Conservation (phyloP, 2,113 vertebrate genomes). For the Daboia siamensis region DNA sequence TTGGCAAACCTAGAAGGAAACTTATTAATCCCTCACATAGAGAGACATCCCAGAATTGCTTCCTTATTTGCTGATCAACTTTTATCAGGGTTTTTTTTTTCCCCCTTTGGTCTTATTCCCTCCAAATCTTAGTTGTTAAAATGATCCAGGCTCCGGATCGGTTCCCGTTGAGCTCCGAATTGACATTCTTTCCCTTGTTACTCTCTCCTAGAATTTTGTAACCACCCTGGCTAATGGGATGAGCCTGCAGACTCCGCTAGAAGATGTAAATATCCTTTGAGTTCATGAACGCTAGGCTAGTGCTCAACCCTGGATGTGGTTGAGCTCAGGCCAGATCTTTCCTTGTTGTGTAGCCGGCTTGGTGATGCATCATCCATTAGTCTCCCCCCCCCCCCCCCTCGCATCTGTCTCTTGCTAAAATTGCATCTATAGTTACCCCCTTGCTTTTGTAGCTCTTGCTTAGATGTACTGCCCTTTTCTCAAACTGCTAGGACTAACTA, state of each 20-base stretch:
- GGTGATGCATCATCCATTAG: neutral
- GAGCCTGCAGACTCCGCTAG: constrained; percentile 71
- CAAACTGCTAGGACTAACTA: neutral
- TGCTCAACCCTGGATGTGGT: constrained; percentile 18
- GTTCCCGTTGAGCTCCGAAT: constrained; percentile 34
- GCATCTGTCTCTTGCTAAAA: constrained; percentile 5
- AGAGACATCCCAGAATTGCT: neutral
- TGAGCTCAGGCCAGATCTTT: constrained; percentile 3
- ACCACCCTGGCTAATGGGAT: constrained; percentile 76
- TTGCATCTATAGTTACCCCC: neutral
- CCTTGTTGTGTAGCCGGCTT: neutral
- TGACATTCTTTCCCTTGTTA: constrained; percentile 67
- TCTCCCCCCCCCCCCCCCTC: neutral
- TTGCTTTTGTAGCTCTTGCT: neutral
- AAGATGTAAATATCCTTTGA: constrained; percentile 75
- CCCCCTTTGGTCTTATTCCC: too few species aligned
- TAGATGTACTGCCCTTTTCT: neutral
- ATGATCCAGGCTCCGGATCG: constrained; percentile 24
- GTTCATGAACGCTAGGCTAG: constrained; percentile 11
- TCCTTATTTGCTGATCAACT: neutral
- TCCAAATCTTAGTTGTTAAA: neutral
- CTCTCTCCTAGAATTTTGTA: constrained; percentile 75
- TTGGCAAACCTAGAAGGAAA: neutral
- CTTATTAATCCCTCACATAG: neutral
- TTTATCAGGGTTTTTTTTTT: neutral